phyloP scores from a whole-genome alignment of 2,888 invertebrate species.

The Rhingia campestris region DNA sequence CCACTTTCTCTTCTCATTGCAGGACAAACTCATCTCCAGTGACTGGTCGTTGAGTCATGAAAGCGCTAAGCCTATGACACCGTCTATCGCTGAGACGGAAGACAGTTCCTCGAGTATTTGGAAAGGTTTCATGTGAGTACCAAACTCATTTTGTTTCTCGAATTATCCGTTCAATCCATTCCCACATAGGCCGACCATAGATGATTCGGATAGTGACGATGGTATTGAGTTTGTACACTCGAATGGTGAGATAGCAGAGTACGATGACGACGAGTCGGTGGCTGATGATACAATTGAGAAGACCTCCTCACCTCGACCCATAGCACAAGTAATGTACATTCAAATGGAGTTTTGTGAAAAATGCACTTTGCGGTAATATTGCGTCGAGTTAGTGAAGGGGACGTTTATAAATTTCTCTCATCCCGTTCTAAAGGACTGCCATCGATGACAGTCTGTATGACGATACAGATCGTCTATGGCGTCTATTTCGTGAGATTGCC shows the following conservation, averaged over 20 bases:
- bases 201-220: slow-evolving; percentile 82
- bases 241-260: slow-evolving; percentile 80
- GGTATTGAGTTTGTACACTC: slow-evolving; percentile 82
- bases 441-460: slow-evolving; percentile 92
- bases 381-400: slow-evolving; percentile 31
- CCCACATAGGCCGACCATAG: slow-evolving; percentile 77
- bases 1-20: slow-evolving; percentile 72
- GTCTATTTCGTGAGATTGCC: slow-evolving; percentile 96
- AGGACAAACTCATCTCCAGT: slow-evolving; percentile 83
- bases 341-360: slow-evolving; percentile 99
- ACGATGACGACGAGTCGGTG: slow-evolving; percentile 76
- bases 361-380: slow-evolving; percentile 89
- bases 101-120: slow-evolving; percentile 80
- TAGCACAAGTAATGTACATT: slow-evolving; percentile 88
- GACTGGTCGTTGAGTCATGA: slow-evolving; percentile 90
- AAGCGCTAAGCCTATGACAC: slow-evolving; percentile 78
- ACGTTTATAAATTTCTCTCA: slow-evolving; percentile 6
- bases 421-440: slow-evolving; percentile 85
- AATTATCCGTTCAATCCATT: neutral
- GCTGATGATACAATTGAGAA: slow-evolving; percentile 74
- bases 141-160: neutral
- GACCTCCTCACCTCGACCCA: slow-evolving; percentile 78
- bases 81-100: slow-evolving; percentile 76
- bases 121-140: slow-evolving; percentile 79
- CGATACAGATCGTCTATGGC: slow-evolving; percentile 92